Percentiles rank a stretch among this genome's conserved stretches.
Evolutionary conservation across 1,140 invertebrate genomes (phyloP).

Genomic region (Drosophila ananassae): DNA sequence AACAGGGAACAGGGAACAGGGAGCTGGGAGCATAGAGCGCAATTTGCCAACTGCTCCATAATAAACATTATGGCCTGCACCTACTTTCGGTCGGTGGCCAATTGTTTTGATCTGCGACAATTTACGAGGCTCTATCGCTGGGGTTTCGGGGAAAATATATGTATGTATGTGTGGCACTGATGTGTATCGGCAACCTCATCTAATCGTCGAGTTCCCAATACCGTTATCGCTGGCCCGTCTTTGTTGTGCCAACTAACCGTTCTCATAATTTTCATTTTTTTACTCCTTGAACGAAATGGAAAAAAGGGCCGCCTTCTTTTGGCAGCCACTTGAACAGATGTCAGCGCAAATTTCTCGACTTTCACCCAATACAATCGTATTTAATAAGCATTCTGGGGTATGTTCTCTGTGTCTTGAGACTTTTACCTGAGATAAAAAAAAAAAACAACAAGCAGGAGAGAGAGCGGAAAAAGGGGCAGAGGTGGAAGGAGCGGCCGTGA

Average conservation of each 20-base stretch:
- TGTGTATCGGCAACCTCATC: slow-evolving; percentile 40
- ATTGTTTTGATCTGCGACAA: slow-evolving; percentile 75
- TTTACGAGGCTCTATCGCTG: slow-evolving; percentile 50
- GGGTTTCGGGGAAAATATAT: slow-evolving; percentile 30
- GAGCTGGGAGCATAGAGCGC: slow-evolving; percentile 12
- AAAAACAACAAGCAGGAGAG: neutral
- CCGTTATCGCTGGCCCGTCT: slow-evolving; percentile 46
- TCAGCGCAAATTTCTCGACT: slow-evolving; percentile 62
- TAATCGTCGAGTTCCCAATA: slow-evolving; percentile 52
- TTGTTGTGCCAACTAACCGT: slow-evolving; percentile 57
- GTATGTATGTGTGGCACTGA: neutral
- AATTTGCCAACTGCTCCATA: slow-evolving; percentile 65
- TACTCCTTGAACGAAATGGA: neutral
- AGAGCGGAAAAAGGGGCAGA: slow-evolving; percentile 9
- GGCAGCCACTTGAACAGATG: slow-evolving; percentile 77
- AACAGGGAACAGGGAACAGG: neutral
- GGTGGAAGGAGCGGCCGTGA: slow-evolving; percentile 64
- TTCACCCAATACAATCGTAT: slow-evolving; percentile 76
- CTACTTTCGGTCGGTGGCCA: slow-evolving; percentile 43
- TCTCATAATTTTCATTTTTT: slow-evolving; percentile 60
- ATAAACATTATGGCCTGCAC: slow-evolving; percentile 65
- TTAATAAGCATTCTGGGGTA: slow-evolving; percentile 68
- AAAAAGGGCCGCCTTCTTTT: slow-evolving; percentile 17
- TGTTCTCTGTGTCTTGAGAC: slow-evolving; percentile 11
- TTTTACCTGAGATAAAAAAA: neutral